A percentile compares a stretch with the other conserved stretches of the same genome.
These are phyloP conservation scores for Drosophila mulleri DNA, from an alignment of 2,888 invertebrate species.

Conservation along the genomic window DNA sequence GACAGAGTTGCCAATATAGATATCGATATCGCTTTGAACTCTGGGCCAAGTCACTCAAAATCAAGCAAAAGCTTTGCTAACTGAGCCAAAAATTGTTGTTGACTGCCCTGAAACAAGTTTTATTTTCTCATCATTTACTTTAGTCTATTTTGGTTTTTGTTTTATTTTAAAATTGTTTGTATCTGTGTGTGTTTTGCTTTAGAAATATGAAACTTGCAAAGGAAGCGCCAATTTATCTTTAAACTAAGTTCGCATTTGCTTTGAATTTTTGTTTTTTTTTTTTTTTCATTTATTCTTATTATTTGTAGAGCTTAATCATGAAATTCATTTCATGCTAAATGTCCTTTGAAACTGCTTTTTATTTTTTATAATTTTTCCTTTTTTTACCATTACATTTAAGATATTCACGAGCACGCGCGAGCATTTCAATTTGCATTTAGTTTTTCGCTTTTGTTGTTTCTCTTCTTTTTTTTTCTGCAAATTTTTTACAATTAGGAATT, in stretches of 20 bases:
- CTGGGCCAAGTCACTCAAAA: slow-evolving; percentile 38
- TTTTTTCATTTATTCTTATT: background rate
- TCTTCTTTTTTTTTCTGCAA: slow-evolving; percentile 28
- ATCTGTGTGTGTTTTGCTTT: slow-evolving; percentile 42
- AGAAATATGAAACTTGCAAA: slow-evolving; percentile 81
- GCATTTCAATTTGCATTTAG: slow-evolving; percentile 65
- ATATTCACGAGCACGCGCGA: slow-evolving; percentile 80
- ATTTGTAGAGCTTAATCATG: slow-evolving; percentile 32
- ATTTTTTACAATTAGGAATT: slow-evolving; percentile 61
- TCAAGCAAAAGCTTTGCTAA: slow-evolving; percentile 53
- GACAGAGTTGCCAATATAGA: slow-evolving; percentile 40
- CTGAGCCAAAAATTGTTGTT: slow-evolving; percentile 25
- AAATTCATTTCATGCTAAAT: slow-evolving; percentile 49
- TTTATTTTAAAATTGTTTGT: slow-evolving; percentile 46
- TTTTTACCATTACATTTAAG: slow-evolving; percentile 51
- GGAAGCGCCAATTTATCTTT: slow-evolving; percentile 76
- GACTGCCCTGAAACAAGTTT: slow-evolving; percentile 54
- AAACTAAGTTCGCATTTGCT: slow-evolving; percentile 60
- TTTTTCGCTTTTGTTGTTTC: slow-evolving; percentile 26
- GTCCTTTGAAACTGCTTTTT: slow-evolving; percentile 60
- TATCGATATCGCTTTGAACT: slow-evolving; percentile 23
- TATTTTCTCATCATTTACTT: slow-evolving; percentile 1
- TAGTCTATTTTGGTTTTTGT: slow-evolving; percentile 27
- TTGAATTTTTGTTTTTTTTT: slow-evolving; percentile 1
- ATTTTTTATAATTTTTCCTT: slow-evolving; percentile 18